Evolutionary conservation across 2,888 invertebrate species (phyloP), one percentile per base, ranked within the genome.

Genomic region (Lacanobia oleracea): DNA sequence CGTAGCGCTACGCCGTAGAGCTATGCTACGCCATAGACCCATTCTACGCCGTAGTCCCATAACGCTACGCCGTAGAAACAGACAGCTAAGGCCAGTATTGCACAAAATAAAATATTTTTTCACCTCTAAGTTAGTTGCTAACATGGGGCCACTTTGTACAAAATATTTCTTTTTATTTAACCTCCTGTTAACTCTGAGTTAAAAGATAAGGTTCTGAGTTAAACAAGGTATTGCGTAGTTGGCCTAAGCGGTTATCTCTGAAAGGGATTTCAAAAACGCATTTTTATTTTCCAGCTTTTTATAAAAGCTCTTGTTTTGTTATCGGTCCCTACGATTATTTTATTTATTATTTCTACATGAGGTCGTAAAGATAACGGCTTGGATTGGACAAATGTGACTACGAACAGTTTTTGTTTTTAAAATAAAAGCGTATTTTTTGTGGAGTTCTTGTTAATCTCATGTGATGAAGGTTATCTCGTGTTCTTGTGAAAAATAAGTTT

Each of bases 31-130:
- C 48, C 18, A 75, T 80, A 79, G 45, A 67, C 66, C 53, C 14
- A n/a, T 68, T 56, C 70, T 81, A 77, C 77, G 77, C 10, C 73
- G 77, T 80, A 81, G 73, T 37, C 61, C 1, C 27, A 21, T 27
- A 2, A 27, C 53, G 53, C 72, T 79, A 72, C 68, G 67, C 21
- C 68, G 75, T 79, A 79, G 37, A 56, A 59, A 27, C 33, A 33
- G 6, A 33, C 33, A 33, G 33, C 33, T 33, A 6, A 33, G 33
- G 33, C 33, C 33, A 6, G 5, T 33, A 33, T 33, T 33, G 33
- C 33, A 33, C 33, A 33, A 33, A 33, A 2, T 33, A 33, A 6
- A 33, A 6, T 33, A 33, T 33, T 33, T 33, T 33, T 33, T 33
- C 5, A 33, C 6, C 6, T 33, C 33, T 6, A 6, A 33, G 5